A percentile compares a stretch with the other conserved stretches of the same genome.
Evolutionary conservation across 92 coral and sea anemone genomes (phyloP).

Genomic region (Porites evermanni): DNA sequence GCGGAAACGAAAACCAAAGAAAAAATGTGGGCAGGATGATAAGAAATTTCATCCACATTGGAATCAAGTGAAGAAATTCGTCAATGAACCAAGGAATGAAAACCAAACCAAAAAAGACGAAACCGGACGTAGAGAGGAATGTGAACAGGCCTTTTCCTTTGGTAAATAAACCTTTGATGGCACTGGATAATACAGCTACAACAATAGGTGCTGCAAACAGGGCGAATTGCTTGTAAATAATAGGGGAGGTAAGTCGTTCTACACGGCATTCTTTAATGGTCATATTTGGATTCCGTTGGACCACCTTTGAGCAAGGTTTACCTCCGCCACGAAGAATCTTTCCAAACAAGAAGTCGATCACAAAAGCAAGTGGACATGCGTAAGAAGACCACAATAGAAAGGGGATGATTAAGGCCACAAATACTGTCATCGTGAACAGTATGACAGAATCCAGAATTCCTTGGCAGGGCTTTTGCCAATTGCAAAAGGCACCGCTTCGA

Average conservation of each 20-base stretch:
- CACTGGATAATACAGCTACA: constrained; percentile 14
- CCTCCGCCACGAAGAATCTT: constrained; percentile 48
- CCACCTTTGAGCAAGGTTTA: constrained; percentile 23
- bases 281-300: background rate
- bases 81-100: constrained; percentile 81
- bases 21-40: constrained; percentile 40
- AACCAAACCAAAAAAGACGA: constrained; percentile 47
- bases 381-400: constrained; percentile 17
- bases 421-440: background rate
- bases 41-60: constrained; percentile 37
- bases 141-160: background rate
- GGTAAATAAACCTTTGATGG: background rate
- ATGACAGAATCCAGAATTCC: constrained; percentile 50
- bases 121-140: constrained; percentile 26
- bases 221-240: constrained; percentile 2
- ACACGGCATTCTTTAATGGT: constrained; percentile 26
- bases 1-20: constrained; percentile 76
- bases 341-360: constrained; percentile 56
- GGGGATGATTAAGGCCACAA: constrained; percentile 49
- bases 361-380: constrained; percentile 60
- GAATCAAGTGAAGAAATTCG: constrained; percentile 59
- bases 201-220: constrained; percentile 16
- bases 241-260: background rate
- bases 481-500: constrained; percentile 50
- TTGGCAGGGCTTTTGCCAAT: constrained; percentile 56